These are phyloP conservation scores for Tragelaphus imberbis DNA, from an alignment of 2,113 vertebrate species.

Conservation along the genomic window DNA sequence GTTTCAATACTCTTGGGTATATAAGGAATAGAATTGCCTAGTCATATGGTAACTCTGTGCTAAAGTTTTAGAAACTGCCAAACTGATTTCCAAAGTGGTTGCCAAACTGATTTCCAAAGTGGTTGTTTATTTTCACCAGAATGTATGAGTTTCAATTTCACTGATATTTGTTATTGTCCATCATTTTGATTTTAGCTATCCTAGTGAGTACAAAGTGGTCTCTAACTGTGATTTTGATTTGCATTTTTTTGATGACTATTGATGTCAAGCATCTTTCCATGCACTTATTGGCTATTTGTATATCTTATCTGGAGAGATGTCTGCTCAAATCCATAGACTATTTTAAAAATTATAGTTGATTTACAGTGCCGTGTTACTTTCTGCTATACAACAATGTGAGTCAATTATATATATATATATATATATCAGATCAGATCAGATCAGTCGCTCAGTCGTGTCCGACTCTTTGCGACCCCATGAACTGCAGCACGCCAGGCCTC, in stretches of 20 bases:
- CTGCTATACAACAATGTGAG: background rate
- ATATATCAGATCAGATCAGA: too few species aligned
- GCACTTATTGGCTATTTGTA: background rate
- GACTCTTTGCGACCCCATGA: too few species aligned
- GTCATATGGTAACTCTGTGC: background rate
- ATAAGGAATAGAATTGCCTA: background rate
- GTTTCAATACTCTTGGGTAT: background rate
- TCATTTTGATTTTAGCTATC: background rate
- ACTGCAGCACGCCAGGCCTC: too few species aligned
- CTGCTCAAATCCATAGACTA: background rate
- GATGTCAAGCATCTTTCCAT: background rate
- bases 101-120: background rate
- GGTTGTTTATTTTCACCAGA: background rate
- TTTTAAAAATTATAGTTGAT: background rate
- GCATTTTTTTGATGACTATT: background rate
- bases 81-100: background rate
- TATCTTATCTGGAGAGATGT: background rate
- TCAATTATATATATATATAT: background rate
- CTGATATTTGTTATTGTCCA: background rate
- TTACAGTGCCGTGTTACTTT: background rate
- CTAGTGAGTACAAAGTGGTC: background rate
- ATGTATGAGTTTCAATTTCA: background rate
- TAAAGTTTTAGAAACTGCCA: background rate
- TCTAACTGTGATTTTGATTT: background rate
- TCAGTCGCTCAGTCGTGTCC: too few species aligned